Percentiles rank a stretch among this genome's conserved stretches.
phyloP scores from a whole-genome alignment of 2,113 vertebrate species.

The Artemisiospiza belli region DNA sequence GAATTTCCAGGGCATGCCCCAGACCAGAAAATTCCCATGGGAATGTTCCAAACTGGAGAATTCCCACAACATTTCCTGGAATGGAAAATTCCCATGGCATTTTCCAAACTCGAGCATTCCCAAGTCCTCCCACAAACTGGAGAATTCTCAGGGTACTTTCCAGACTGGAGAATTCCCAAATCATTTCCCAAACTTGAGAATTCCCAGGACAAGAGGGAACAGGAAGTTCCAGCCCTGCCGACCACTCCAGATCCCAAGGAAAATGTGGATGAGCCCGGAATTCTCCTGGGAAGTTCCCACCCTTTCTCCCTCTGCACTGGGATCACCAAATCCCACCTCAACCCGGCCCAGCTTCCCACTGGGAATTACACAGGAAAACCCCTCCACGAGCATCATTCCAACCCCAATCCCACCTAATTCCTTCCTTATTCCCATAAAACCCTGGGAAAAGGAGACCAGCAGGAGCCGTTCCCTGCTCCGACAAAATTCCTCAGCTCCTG shows the following conservation, averaged over 20 bases:
- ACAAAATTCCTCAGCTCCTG: background rate
- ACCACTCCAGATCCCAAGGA: background rate
- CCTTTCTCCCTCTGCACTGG: background rate
- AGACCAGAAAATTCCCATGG: background rate
- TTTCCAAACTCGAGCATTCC: background rate
- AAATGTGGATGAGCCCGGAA: background rate
- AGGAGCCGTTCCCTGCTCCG: accelerated
- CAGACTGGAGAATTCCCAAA: background rate
- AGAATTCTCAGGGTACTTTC: background rate
- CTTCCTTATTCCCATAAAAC: background rate
- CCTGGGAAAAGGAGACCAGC: no score
- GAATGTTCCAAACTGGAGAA: background rate
- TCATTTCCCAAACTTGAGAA: background rate
- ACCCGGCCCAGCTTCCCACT: background rate
- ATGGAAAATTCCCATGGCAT: no score
- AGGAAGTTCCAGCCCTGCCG: accelerated
- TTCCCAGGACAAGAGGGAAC: background rate
- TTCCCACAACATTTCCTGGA: no score
- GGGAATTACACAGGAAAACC: background rate
- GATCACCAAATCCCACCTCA: background rate
- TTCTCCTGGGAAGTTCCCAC: background rate
- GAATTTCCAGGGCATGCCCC: background rate
- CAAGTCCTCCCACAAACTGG: accelerated
- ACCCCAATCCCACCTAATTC: background rate
- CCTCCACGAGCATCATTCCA: background rate